Evolutionary conservation across 2,797 vertebrate species (phyloP).

Genomic region (Sebastes taczanowskii): DNA sequence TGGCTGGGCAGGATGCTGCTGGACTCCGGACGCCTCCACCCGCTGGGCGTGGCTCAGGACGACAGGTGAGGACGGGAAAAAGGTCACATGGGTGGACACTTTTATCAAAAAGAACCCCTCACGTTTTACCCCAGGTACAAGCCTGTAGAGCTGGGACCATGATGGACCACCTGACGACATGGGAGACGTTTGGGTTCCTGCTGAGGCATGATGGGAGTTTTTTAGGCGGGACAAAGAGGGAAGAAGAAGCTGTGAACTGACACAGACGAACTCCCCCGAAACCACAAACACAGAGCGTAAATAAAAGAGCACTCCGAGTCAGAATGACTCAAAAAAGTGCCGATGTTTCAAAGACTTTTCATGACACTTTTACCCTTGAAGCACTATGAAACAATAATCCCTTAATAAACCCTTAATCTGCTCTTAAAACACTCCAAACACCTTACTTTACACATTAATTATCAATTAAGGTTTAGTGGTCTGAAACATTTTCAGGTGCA

Average conservation of each 20-base stretch:
- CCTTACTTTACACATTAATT: background rate
- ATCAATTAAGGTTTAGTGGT: background rate
- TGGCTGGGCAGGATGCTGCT: conserved; percentile 86
- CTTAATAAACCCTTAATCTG: background rate
- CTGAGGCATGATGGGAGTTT: conserved; percentile 35
- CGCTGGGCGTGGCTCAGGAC: conserved; percentile 78
- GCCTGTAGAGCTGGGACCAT: background rate
- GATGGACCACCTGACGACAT: background rate
- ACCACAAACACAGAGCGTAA: background rate
- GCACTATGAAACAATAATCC: conserved; percentile 19
- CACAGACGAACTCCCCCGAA: background rate
- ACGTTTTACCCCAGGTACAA: background rate
- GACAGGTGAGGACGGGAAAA: conserved; percentile 79
- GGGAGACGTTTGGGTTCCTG: background rate
- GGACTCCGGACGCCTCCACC: conserved; percentile 86
- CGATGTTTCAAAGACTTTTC: background rate
- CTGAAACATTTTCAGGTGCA: background rate
- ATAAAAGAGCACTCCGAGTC: background rate
- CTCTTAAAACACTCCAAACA: background rate
- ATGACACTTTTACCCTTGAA: background rate
- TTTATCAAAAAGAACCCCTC: background rate
- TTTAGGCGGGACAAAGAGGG: background rate
- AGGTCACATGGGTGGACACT: background rate
- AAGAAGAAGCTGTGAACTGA: conserved; percentile 8
- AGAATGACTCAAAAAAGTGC: background rate